A percentile compares a stretch with the other conserved stretches of the same genome.
phyloP scores from a whole-genome alignment of 2,888 invertebrate genomes.

The Heliconius ethilla region DNA sequence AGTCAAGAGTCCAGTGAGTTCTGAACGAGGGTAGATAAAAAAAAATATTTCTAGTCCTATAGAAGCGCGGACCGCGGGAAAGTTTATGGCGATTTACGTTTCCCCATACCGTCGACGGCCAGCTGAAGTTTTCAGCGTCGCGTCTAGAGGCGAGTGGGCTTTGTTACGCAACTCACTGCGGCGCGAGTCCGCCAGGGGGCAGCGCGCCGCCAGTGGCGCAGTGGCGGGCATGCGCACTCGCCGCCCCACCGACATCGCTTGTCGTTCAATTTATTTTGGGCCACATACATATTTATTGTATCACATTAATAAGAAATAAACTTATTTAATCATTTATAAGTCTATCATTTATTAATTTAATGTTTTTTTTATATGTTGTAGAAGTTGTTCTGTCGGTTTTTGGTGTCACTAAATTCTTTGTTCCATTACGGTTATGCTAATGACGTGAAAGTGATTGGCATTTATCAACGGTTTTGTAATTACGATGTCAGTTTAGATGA shows the following conservation, averaged over 20 bases:
- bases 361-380: background rate
- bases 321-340: constrained; percentile 16
- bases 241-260: constrained; percentile 45
- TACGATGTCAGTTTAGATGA: constrained; percentile 4
- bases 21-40: constrained; percentile 14
- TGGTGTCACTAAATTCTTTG: constrained; percentile 29
- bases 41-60: constrained; percentile 26
- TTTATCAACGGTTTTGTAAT: constrained; percentile 26
- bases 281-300: constrained; percentile 43
- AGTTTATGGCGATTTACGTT: constrained; percentile 73
- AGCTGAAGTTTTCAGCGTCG: constrained; percentile 75
- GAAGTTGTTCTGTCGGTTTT: background rate
- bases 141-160: constrained; percentile 75
- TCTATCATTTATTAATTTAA: constrained; percentile 29
- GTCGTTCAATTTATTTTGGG: constrained; percentile 46
- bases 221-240: constrained; percentile 79
- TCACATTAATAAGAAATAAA: constrained; percentile 39
- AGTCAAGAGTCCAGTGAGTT: constrained; percentile 18
- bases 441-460: constrained; percentile 23
- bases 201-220: constrained; percentile 78
- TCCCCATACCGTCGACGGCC: constrained; percentile 68
- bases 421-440: constrained; percentile 20
- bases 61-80: constrained; percentile 68
- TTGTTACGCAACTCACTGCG: constrained; percentile 81
- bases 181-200: constrained; percentile 78